These are phyloP conservation scores for Glyptemys insculpta DNA, from an alignment of 2,797 vertebrate genomes.

Conservation along the genomic window DNA sequence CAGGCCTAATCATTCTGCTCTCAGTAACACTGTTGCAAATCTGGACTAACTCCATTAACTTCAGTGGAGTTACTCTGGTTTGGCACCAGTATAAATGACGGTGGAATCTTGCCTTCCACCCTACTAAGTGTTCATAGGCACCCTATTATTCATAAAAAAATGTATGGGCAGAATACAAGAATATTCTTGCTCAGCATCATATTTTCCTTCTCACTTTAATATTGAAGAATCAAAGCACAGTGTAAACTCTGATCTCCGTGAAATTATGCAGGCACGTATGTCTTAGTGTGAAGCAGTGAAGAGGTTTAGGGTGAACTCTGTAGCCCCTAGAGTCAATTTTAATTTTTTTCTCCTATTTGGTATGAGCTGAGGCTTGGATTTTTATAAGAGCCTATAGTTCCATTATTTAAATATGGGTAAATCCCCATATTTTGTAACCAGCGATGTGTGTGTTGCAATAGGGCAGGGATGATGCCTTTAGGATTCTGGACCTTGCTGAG, in stretches of 20 bases:
- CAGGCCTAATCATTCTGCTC: neutral
- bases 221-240: neutral
- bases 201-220: neutral
- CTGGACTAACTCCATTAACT: neutral
- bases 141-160: neutral
- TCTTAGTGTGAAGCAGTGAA: neutral
- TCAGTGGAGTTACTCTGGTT: neutral
- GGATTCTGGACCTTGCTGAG: neutral
- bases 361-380: conserved; percentile 5
- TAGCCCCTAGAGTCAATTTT: neutral
- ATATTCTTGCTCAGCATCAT: neutral
- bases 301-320: neutral
- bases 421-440: conserved; percentile 4
- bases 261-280: neutral
- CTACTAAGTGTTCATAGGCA: neutral
- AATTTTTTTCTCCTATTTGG: conserved; percentile 3
- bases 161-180: neutral
- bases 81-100: neutral
- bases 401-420: neutral
- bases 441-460: conserved; percentile 15
- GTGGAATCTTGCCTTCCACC: neutral
- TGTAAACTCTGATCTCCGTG: rapidly evolving
- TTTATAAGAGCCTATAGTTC: conserved; percentile 34
- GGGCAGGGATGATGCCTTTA: conserved; percentile 44
- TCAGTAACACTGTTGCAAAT: rapidly evolving